Base-by-base conservation (phyloP, 2,113 vertebrate genomes). In the Haemorhous mexicanus region DNA sequence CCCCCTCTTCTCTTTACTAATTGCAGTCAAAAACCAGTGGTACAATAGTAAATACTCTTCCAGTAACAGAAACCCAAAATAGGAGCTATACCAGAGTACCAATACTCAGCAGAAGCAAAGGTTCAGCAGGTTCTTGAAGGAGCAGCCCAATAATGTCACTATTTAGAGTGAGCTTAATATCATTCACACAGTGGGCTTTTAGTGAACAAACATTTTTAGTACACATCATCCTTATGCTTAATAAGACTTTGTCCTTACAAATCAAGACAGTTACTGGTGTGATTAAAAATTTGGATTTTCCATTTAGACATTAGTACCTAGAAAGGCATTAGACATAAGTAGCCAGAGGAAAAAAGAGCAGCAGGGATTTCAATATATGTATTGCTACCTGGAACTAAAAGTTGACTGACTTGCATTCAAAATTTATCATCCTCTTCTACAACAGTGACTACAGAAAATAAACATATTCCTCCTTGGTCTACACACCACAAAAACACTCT, bases 181-280 rank as follows among this genome's bases (percentile, higher is more conserved):
- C 9, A 23, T 37, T 63, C 18, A 53, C 0, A 0, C 22, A 84
- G 26, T 7, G 10, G 13, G 35, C 11, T 68, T 53, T 1, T 6
- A 49, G 24, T 11, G 14, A 44, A 74, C 27, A 27, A 1, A 1
- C 2, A 12, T 69, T 41, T 55, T 59, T 68, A 66, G 7, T 19
- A 11, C 6, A 15, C 9, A 19, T 14, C 7, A 1, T 37, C 44
- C n/a, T 75, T 62, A 47, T 3, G 52, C 44, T 64, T 4, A 0
- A 6, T 8, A 78, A 69, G 33, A 35, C 9, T 16, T 28, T 22
- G 6, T 47, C 43, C 24, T 62, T 72, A 75, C 10, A 67, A 26
- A 83, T 52, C 8, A 66, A 62, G 43, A 49, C 1, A 2, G 10
- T 28, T 70, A 61, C 18, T 35, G 30, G n/a, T n/a, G 52, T 1